These are phyloP conservation scores for Melanogrammus aeglefinus DNA, from an alignment of 2,797 vertebrate genomes.

Conservation along the genomic window DNA sequence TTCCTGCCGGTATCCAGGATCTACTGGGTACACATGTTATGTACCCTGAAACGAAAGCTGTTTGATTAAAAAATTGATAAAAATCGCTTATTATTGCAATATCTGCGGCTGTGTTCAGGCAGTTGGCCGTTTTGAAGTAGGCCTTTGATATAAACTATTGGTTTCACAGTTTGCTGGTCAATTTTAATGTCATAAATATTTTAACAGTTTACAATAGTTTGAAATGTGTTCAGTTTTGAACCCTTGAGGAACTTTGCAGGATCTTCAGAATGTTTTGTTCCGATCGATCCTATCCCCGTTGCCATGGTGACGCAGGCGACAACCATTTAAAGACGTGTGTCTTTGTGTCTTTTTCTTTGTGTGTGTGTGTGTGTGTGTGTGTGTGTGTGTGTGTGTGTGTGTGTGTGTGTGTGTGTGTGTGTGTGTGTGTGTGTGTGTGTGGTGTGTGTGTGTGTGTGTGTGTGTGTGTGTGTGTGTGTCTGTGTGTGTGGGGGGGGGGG, in stretches of 20 bases:
- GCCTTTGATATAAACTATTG: no score
- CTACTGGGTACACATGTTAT: no score
- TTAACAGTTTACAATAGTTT: neutral
- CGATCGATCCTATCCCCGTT: neutral
- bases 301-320: neutral
- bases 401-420: neutral
- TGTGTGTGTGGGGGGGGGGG: slow-evolving; percentile 33
- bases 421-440: slow-evolving; percentile 11
- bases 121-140: no score
- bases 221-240: neutral
- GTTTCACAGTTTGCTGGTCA: neutral
- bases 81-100: no score
- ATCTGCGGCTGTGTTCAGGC: no score
- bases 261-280: neutral
- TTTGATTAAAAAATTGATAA: no score
- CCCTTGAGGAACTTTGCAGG: neutral
- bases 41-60: no score
- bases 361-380: slow-evolving; percentile 11
- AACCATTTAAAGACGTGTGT: neutral
- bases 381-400: neutral
- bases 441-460: slow-evolving; percentile 28
- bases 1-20: no score
- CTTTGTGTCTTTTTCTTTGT: neutral
- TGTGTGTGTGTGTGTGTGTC: slow-evolving; percentile 40
- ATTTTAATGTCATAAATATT: neutral